These are phyloP conservation scores for Coptodon bakossiorum DNA, from an alignment of 2,113 vertebrate species.

Conservation along the genomic window DNA sequence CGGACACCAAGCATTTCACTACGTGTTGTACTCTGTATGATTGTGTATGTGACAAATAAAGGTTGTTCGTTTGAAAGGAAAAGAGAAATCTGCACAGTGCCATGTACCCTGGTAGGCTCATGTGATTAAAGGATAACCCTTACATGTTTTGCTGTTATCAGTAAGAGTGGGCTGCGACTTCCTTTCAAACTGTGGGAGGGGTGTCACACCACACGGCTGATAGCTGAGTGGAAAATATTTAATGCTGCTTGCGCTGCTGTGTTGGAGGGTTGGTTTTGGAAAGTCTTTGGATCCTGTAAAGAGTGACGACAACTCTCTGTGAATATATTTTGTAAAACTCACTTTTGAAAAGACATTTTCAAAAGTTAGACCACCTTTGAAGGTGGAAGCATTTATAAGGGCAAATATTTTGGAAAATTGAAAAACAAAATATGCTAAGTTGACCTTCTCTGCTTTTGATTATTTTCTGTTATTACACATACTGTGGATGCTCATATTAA, in stretches of 20 bases:
- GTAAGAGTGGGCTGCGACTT: neutral
- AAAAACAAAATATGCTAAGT: neutral
- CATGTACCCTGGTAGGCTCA: neutral
- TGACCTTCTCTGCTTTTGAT: neutral
- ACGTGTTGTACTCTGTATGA: accelerated
- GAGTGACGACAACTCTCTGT: neutral
- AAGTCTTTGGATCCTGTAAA: neutral
- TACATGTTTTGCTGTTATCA: neutral
- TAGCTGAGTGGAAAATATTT: neutral
- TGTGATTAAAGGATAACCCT: neutral
- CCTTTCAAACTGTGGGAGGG: neutral
- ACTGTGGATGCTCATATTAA: neutral
- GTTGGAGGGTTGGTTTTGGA: neutral
- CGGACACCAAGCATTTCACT: neutral
- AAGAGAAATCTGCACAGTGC: neutral
- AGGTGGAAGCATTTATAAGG: neutral
- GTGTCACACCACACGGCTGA: neutral
- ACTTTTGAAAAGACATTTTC: neutral
- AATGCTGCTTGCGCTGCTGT: neutral
- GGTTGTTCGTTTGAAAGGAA: neutral
- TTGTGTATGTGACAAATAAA: neutral
- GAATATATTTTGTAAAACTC: neutral
- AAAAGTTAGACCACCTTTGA: neutral
- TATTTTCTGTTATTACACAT: neutral
- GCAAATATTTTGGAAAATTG: neutral